phyloP scores from a whole-genome alignment of 2,888 invertebrate species.

The Callimorpha dominula region DNA sequence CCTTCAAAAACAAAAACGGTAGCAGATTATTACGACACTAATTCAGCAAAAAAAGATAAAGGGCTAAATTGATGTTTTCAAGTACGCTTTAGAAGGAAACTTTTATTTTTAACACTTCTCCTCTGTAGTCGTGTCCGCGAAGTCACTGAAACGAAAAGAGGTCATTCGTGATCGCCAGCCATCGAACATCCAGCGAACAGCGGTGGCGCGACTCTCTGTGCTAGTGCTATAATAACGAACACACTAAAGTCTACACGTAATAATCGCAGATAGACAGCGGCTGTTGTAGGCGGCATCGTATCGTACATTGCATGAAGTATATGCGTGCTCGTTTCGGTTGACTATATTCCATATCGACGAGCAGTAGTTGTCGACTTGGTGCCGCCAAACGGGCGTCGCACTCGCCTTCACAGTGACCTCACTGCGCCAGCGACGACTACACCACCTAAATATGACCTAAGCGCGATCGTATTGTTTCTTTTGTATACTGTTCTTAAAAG shows the following conservation, averaged over 20 bases:
- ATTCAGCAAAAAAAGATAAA: neutral
- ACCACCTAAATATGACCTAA: slow-evolving; percentile 75
- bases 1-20: neutral
- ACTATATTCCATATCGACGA: slow-evolving; percentile 69
- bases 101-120: slow-evolving; percentile 50
- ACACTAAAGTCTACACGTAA: slow-evolving; percentile 65
- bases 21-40: neutral
- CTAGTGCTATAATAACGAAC: slow-evolving; percentile 72
- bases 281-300: slow-evolving; percentile 67
- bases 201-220: slow-evolving; percentile 62
- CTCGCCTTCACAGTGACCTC: slow-evolving; percentile 75
- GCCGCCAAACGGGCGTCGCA: slow-evolving; percentile 67
- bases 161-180: slow-evolving; percentile 76
- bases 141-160: slow-evolving; percentile 84
- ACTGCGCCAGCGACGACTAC: slow-evolving; percentile 67
- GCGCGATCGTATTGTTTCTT: slow-evolving; percentile 57
- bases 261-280: slow-evolving; percentile 70
- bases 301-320: slow-evolving; percentile 67
- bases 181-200: slow-evolving; percentile 74
- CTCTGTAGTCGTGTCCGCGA: slow-evolving; percentile 63
- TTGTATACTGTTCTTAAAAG: slow-evolving; percentile 27
- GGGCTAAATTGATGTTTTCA: neutral
- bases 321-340: slow-evolving; percentile 74
- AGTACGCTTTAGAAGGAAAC: slow-evolving; percentile 30
- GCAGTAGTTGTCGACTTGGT: slow-evolving; percentile 63